Evolutionary conservation across 2,888 invertebrate species (phyloP), one percentile per base, ranked within the genome.

Genomic region (Hymenopus coronatus): DNA sequence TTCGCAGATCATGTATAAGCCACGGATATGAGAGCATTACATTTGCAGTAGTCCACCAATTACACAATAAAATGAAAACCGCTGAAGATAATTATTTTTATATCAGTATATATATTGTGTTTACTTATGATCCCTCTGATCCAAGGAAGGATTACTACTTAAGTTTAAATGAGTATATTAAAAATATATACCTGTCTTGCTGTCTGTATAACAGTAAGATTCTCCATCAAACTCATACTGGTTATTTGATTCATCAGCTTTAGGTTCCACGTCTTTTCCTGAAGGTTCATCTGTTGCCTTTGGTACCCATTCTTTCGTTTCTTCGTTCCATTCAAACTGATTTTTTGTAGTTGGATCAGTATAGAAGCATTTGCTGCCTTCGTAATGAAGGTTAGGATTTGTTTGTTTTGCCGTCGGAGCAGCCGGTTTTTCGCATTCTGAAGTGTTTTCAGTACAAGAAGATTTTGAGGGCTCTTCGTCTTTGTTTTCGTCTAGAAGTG

Each of bases 301-400:
- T 8, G 91, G 90, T 25, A 91, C 90, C 93, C 93, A 93, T 82
- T 92, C 91, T 88, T 93, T 92, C 90, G 92, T 91, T 30, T 93
- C 93, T 88, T 93, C 92, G 91, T 94, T 94, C 96, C 96, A 96
- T 91, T 94, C 94, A 92, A 96, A 97, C 92, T 96, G 95, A 91
- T 95, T 95, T 84, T 96, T 95, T 28, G 95, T 95, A 89, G 93
- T 93, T 40, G 97, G 97, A 92, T 97, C 97, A 28, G 96, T 97
- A 91, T 97, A 97, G 91, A 97, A 94, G 33, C 97, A 97, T 90
- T 94, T 93, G 89, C 96, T 95, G 70, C 95, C 96, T 92, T 96
- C 95, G 92, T 97, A 97, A 46, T 95, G 95, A 30, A 97, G 94
- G 93, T 96, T 88, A 82, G 87, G 30, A 27, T 70, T 87, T 30